These are phyloP conservation scores for Pseudococcus viburni DNA, from an alignment of 2,888 invertebrate genomes.

Conservation along the genomic window DNA sequence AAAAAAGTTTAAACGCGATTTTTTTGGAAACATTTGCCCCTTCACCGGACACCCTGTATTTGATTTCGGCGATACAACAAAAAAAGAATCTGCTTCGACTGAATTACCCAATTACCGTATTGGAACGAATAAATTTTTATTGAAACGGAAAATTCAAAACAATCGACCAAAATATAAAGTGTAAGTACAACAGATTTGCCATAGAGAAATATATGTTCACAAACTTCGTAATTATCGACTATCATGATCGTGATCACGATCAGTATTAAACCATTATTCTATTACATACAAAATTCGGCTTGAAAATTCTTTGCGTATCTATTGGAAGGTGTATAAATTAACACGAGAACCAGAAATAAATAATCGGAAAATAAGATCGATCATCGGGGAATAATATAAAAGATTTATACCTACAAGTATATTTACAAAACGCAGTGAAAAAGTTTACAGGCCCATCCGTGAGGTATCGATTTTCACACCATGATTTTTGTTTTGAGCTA, in stretches of 20 bases:
- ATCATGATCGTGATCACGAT: not conserved
- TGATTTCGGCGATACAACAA: not conserved
- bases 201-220: not conserved
- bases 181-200: not conserved
- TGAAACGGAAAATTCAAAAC: not conserved
- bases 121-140: not conserved
- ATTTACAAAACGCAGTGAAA: slow-evolving; percentile 25
- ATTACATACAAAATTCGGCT: not conserved
- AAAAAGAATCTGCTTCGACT: not conserved
- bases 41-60: no score
- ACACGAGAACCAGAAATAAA: not conserved
- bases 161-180: not conserved
- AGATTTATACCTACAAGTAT: not conserved
- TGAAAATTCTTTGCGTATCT: not conserved
- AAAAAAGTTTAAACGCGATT: no score
- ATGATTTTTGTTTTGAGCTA: not conserved
- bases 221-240: not conserved
- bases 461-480: not conserved
- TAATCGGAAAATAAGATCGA: slow-evolving; percentile 9
- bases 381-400: not conserved
- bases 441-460: not conserved
- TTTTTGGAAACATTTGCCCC: no score
- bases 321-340: not conserved
- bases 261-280: not conserved
- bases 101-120: not conserved